Base-by-base conservation (phyloP, 2,113 vertebrate genomes). In the Menidia beryllina region DNA sequence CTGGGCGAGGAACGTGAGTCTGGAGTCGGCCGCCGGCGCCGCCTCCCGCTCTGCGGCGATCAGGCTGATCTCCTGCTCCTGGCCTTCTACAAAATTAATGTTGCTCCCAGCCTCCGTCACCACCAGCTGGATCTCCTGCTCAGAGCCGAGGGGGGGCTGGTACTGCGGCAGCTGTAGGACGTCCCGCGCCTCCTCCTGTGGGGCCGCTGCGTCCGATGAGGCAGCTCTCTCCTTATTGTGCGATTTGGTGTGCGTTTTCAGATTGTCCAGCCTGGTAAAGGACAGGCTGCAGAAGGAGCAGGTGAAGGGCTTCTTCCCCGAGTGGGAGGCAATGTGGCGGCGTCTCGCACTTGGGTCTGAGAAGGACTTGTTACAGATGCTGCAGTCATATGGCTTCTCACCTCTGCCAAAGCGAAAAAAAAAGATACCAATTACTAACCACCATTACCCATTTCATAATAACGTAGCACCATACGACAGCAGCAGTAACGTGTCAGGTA, bases 301-400 rank as follows among this genome's bases (percentile, higher is more conserved):
- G 13, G 92, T 94, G 87, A 96, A 98, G 19, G 96, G 96, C 78
- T 98, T 98, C 86, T 94, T 96, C 67, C 97, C 97, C 0, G 96
- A 97, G 89, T 99, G 98, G 0, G 98, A 95, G 45, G 95, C 92
- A 19, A 95, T 95, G 3, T 99, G 98, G 49, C 98, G 95, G 56
- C 98, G 93, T 67, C 95, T 94, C 3, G 98, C 97, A 23, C 98
- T 99, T 54, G 96, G 94, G 86, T 98, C 98, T 0, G 96, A 96
- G 90, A 99, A 98, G 7, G 95, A 95, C 79, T 98, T 98, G 74
- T 93, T 92, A 21, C 98, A 99, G 83, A 95, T 86, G 76, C 82
- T 86, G 81, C 98, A 99, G 3, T 91, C 77, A 60, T 97, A 98
- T 0, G 98, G 98, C 86, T 98, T 99, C 88, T 99, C 98, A 53